phyloP scores from a whole-genome alignment of 2,797 vertebrate species.

The Spinibarbus caldwelli region DNA sequence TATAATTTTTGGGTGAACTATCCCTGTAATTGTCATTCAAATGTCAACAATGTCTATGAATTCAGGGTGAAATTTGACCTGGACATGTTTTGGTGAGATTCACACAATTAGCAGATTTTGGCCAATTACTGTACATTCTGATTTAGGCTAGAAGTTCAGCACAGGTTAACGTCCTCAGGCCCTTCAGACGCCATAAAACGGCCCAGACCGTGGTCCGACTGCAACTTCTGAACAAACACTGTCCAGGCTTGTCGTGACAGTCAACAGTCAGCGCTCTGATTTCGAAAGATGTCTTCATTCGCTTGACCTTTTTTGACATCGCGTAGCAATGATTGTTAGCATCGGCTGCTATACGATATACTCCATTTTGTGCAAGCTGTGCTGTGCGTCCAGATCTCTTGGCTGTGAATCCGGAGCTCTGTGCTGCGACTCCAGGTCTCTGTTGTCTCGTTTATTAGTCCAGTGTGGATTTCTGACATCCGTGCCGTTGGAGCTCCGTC shows the following conservation, averaged over 20 bases:
- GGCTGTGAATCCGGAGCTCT: constrained; percentile 58
- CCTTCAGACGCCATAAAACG: not conserved
- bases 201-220: constrained; percentile 24
- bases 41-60: not conserved
- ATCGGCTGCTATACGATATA: constrained; percentile 84
- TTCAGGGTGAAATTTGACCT: not conserved
- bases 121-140: not conserved
- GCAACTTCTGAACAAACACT: constrained; percentile 3
- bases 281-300: not conserved
- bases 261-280: not conserved
- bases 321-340: not conserved
- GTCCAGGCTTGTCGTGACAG: constrained; percentile 4
- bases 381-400: constrained; percentile 88
- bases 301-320: constrained; percentile 78
- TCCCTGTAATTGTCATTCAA: not conserved
- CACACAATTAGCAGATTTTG: not conserved
- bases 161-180: not conserved
- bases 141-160: not conserved
- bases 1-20: not conserved
- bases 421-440: constrained; percentile 88
- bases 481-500: constrained; percentile 69
- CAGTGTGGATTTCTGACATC: constrained; percentile 81
- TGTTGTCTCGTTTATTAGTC: constrained; percentile 93
- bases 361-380: constrained; percentile 85
- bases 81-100: not conserved